A percentile compares a stretch with the other conserved stretches of the same genome.
These are phyloP conservation scores for Hipparchia sbordonii DNA, from an alignment of 2,888 invertebrate genomes.

Conservation along the genomic window DNA sequence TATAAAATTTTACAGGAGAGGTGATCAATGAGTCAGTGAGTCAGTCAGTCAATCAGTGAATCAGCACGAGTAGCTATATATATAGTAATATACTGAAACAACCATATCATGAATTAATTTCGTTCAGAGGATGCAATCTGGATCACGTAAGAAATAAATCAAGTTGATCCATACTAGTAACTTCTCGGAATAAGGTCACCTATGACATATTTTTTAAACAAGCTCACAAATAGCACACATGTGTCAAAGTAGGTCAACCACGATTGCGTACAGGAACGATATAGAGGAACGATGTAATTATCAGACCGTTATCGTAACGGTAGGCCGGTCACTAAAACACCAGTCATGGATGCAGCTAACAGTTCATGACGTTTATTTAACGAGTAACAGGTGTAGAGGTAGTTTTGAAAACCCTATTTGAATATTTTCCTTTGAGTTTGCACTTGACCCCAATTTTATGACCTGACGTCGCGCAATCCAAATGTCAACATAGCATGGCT, in stretches of 20 bases:
- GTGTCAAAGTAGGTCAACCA: conserved; percentile 3
- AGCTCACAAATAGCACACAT: conserved; percentile 10
- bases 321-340: background rate
- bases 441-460: too few species aligned
- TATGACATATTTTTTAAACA: conserved; percentile 13
- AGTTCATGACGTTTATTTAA: background rate
- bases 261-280: conserved; percentile 9
- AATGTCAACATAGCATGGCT: too few species aligned
- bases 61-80: too few species aligned
- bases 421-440: too few species aligned
- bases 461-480: too few species aligned
- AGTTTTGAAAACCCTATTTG: too few species aligned
- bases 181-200: conserved; percentile 9
- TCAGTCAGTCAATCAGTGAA: too few species aligned
- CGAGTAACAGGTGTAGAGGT: background rate
- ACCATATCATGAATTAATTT: background rate
- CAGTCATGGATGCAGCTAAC: background rate
- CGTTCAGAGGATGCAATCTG: background rate
- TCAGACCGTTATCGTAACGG: background rate
- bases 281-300: background rate
- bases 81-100: too few species aligned
- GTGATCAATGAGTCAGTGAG: too few species aligned
- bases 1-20: too few species aligned
- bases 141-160: background rate
- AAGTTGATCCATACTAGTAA: background rate